phyloP scores from a whole-genome alignment of 2,113 vertebrate species.

The Madoqua kirkii region DNA sequence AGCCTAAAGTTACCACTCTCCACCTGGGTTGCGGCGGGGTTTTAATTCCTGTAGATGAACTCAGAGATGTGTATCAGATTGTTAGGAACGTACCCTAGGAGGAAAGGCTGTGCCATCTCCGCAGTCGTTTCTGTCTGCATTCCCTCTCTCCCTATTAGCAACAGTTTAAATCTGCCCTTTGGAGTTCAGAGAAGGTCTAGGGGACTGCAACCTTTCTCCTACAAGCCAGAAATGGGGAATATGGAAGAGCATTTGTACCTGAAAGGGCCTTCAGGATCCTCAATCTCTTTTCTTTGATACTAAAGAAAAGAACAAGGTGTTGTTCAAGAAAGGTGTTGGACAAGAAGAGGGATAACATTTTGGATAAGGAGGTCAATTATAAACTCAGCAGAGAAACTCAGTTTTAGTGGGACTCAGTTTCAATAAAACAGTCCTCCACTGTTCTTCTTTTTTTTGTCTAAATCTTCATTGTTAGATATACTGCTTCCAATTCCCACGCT shows the following conservation, averaged over 20 bases:
- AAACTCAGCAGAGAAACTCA: neutral
- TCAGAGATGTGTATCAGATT: neutral
- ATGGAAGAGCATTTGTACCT: neutral
- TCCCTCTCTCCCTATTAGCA: neutral
- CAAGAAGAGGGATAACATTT: neutral
- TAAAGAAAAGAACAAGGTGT: neutral
- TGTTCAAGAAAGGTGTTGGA: neutral
- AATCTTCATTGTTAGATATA: neutral
- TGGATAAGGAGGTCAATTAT: neutral
- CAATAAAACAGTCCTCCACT: neutral
- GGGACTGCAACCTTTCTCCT: neutral
- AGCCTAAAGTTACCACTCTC: neutral
- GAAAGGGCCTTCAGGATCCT: neutral
- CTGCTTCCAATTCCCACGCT: neutral
- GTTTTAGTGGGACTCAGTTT: neutral
- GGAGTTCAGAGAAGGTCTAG: neutral
- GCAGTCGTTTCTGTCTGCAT: neutral
- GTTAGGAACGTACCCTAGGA: neutral
- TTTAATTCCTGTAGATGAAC: neutral
- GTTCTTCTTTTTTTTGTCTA: neutral
- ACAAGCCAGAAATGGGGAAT: neutral
- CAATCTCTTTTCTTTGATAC: neutral
- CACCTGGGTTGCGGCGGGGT: neutral
- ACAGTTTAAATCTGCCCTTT: neutral
- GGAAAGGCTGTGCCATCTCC: neutral